Conservation (phyloP, 2,797 vertebrate genomes). For the Gallinago solitaria region DNA sequence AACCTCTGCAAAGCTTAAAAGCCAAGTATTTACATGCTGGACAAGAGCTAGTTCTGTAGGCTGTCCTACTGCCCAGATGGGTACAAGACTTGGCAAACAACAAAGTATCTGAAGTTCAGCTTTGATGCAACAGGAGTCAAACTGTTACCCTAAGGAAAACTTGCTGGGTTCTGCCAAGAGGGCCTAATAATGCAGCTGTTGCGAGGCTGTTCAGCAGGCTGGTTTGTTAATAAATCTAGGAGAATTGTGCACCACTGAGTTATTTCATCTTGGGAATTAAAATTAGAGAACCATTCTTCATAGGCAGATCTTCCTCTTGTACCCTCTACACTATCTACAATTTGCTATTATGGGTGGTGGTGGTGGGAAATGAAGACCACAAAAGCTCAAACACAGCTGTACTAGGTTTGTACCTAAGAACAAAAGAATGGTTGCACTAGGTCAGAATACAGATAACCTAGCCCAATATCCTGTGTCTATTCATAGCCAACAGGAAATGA, state of each 20-base stretch:
- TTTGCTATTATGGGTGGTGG: neutral
- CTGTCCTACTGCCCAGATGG: neutral
- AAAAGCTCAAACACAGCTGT: neutral
- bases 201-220: neutral
- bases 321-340: accelerated
- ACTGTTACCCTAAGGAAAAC: neutral
- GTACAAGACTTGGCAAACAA: neutral
- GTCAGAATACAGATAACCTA: neutral
- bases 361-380: neutral
- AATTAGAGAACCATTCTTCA: neutral
- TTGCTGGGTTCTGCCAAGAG: accelerated
- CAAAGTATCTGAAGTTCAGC: neutral
- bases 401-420: neutral
- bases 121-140: neutral
- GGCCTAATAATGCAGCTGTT: neutral
- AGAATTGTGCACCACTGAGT: neutral
- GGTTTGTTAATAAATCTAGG: neutral
- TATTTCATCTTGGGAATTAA: neutral
- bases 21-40: neutral
- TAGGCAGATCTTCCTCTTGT: neutral
- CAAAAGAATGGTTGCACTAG: neutral
- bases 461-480: neutral
- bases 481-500: neutral
- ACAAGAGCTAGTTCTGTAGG: neutral
- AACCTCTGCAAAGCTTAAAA: neutral